Base-by-base conservation (phyloP, 2,888 invertebrate genomes). In the Drosophila seclusa region DNA sequence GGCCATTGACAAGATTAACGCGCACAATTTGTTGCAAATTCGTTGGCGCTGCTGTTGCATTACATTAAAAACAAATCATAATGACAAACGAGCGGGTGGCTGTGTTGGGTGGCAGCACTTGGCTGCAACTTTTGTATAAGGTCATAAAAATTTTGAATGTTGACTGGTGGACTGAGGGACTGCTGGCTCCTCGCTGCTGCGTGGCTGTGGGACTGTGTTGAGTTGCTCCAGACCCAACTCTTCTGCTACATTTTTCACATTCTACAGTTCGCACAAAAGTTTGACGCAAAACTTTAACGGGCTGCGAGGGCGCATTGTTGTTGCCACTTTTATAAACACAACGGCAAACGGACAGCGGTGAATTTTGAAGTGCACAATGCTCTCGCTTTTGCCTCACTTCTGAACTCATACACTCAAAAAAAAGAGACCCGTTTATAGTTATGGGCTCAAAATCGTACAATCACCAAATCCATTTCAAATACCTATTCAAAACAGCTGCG, bases 21-120 rank as follows among this genome's bases (percentile, higher is more conserved):
- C 74, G 71, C 69, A 69, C 82, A 87, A 83, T 89, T 89, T 84
- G 89, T 89, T 84, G 61, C 70, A 75, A 81, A 79, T 82, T 84
- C 66, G 67, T 52, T 48, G 58, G 57, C 48, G 52, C 64, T 71
- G 74, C 77, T 73, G 80, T 83, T 75, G 82, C 88, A 84, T 82
- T 73, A 72, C 73, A 76, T 75, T 73, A 79, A 71, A 79, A 75
- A 59, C 66, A 83, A 83, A 86, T 86, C 77, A 74, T 78, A 73
- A 89, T 85, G 73, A 81, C 87, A 80, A 77, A 83, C 74, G 74
- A 73, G 71, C 34, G 65, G 64, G 62, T 50, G 66, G 66, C 13
- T 21, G 24, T 42, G 18, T 24, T 58, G 24, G 4, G 21, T 3
- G 52, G 52, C 52, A 13, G 40, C 31, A 53, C 8, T 67, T 21